A percentile compares a stretch with the other conserved stretches of the same genome.
Conservation (phyloP, 2,888 invertebrate genomes). For the Orchesellides sinensis region DNA sequence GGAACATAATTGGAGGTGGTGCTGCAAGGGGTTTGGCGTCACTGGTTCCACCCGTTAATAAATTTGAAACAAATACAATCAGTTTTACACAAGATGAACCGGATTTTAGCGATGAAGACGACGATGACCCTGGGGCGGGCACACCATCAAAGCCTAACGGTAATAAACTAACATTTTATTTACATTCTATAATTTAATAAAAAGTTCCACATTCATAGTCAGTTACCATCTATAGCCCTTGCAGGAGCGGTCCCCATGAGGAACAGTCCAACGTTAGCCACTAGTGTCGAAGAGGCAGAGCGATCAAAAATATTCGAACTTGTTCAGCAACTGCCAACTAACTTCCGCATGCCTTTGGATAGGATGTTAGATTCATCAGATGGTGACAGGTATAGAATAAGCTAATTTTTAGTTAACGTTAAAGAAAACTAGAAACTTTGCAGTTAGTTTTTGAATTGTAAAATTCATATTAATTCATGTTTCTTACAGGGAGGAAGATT, state of each 20-base stretch:
- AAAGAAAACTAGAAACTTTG: background rate
- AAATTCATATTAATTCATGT: too few relatives aligned
- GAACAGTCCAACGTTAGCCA: constrained; percentile 70
- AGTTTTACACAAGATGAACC: constrained; percentile 80
- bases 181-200: background rate
- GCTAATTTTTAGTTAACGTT: background rate
- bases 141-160: constrained; percentile 37
- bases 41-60: constrained; percentile 35
- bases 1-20: background rate
- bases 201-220: background rate
- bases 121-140: constrained; percentile 81
- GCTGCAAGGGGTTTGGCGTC: constrained; percentile 23
- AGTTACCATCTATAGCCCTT: too few relatives aligned
- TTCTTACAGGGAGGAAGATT: constrained; percentile 67
- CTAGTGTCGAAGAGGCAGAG: constrained; percentile 71
- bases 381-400: constrained; percentile 54
- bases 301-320: constrained; percentile 71
- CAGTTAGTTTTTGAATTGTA: background rate
- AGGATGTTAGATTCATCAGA: constrained; percentile 63
- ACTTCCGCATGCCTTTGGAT: constrained; percentile 70
- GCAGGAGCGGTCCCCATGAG: constrained; percentile 55
- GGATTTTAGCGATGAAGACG: constrained; percentile 89
- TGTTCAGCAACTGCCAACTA: constrained; percentile 68
- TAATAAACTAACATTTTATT: constrained; percentile 16
- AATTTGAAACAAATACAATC: constrained; percentile 38